Conservation (phyloP, 2,113 vertebrate species). For the Sorex fumeus region DNA sequence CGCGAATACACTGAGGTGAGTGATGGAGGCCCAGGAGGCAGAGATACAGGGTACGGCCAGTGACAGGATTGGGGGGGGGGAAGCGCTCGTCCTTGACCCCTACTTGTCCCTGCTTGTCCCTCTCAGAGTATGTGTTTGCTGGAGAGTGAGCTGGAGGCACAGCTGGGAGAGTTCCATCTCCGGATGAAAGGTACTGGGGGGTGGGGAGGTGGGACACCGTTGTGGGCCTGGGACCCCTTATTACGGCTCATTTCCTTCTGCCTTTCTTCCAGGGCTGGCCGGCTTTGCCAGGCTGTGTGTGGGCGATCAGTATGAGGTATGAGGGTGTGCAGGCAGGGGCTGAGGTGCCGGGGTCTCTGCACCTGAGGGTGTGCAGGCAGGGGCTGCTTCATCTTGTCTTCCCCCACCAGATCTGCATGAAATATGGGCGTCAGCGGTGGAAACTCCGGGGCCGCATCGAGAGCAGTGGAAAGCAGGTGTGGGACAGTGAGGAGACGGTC, state of each 20-base stretch:
- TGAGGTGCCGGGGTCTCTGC: slow-evolving; percentile 19
- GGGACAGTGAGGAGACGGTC: slow-evolving; percentile 97
- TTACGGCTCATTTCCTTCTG: slow-evolving; percentile 28
- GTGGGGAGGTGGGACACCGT: neutral
- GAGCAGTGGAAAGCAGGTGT: slow-evolving; percentile 96
- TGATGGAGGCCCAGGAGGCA: neutral
- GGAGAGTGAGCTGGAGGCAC: slow-evolving; percentile 96
- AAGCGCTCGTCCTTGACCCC: slow-evolving; percentile 4
- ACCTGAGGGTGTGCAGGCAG: neutral
- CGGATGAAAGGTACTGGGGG: slow-evolving; percentile 95
- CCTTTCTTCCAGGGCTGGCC: slow-evolving; percentile 92
- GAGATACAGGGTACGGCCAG: neutral
- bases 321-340: neutral
- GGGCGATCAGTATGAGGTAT: slow-evolving; percentile 98
- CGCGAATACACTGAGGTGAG: slow-evolving; percentile 98
- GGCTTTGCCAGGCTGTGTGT: slow-evolving; percentile 97
- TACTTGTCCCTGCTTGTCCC: neutral
- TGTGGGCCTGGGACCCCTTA: neutral
- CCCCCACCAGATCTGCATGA: slow-evolving; percentile 95
- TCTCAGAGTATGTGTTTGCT: slow-evolving; percentile 96
- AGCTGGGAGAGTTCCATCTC: slow-evolving; percentile 97
- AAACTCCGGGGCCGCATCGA: slow-evolving; percentile 96
- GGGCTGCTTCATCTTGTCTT: slow-evolving; percentile 51
- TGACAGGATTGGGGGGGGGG: neutral
- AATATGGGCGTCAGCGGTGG: slow-evolving; percentile 97